Base-by-base conservation (phyloP, 2,888 invertebrate genomes). In the Zonitis immaculata region DNA sequence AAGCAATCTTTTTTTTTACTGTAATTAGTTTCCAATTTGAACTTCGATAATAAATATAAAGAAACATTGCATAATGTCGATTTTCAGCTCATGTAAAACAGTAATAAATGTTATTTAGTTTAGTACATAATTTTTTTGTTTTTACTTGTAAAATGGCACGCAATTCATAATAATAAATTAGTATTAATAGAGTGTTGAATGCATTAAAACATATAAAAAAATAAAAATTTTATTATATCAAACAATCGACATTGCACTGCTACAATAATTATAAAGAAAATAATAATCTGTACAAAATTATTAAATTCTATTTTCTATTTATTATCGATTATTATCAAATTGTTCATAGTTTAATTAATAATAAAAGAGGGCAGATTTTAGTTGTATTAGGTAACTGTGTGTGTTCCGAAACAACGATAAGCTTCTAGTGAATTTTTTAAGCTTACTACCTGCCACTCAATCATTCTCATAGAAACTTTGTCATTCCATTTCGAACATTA, bases 141-240 rank as follows among this genome's bases (percentile, higher is more conserved):
- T 22, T 30, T 51, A 58, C 35, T 18, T 35, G 35, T 35, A 9
- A 7, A 35, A 35, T 35, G 16, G 55, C 60, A 61, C 60, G 60
- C 58, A 49, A 61, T 55, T 57, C 58, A n/a, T n/a, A n/a, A 50
- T 53, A 54, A 54, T 45, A 61, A 60, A 61, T 61, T 61, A 58
- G 57, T 58, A 59, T 57, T 57, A 61, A 61, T 61, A 58, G 57
- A 61, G 58, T 61, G 60, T 61, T 61, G 57, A 59, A 53, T 56
- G 51, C 56, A 60, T 54, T 58, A 54, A 54, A 57, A 51, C 20
- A 46, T 54, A 35, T 2, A 9, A 35, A 16, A 35, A 32, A 35
- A 35, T 16, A 35, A 35, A 35, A 35, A 35, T 16, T 16, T 35
- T 12, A 32, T 32, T 32, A 32, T 32, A 32, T 28, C 28, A 28